Evolutionary conservation across 1,140 invertebrate species (phyloP), one percentile per base, ranked within the genome.

Genomic region (Dendroctonus ponderosae): DNA sequence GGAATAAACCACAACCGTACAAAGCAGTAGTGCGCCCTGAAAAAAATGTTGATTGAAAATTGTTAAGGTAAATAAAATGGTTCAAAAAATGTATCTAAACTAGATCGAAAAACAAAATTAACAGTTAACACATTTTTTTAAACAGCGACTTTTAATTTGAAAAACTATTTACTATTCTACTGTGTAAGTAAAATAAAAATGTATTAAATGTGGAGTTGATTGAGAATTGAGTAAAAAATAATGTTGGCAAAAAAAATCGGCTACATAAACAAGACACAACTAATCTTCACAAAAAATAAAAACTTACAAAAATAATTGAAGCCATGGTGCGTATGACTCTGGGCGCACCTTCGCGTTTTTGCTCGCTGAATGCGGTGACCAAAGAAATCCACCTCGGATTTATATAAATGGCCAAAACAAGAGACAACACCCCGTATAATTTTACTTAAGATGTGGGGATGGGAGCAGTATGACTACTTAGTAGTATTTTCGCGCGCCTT

Each of bases 241-340:
- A 52, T 14, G n/a, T 52, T 52, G 8, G 3, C 51, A 2, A 9
- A 58, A 58, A 41, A 58, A 14, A 58, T 41, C 42, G 15, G 26
- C 11, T 9, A 56, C n/a, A 9, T 37, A 7, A 7, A 48, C 14
- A 61, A 51, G 40, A 51, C 8, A 37, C 50, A 15, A 12, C 43
- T 11, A 38, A 39, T 7, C 14, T 15, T 43, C 3, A n/a, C 9
- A 52, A 41, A 60, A 49, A 50, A 53, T 7, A 5, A 61, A 57
- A 58, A 76, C 75, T 76, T 70, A 76, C 75, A 60, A 75, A 58
- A 51, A 72, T 48, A 60, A 72, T 73, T 67, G 74, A 76, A 74
- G 75, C 69, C 75, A 76, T 76, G 7, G 50, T 69, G 59, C 65
- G 39, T 67, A 43, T 60, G 66, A 69, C 70, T 71, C 66, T 66